Evolutionary conservation across 2,113 vertebrate genomes (phyloP).

Genomic region (Recurvirostra avosetta): DNA sequence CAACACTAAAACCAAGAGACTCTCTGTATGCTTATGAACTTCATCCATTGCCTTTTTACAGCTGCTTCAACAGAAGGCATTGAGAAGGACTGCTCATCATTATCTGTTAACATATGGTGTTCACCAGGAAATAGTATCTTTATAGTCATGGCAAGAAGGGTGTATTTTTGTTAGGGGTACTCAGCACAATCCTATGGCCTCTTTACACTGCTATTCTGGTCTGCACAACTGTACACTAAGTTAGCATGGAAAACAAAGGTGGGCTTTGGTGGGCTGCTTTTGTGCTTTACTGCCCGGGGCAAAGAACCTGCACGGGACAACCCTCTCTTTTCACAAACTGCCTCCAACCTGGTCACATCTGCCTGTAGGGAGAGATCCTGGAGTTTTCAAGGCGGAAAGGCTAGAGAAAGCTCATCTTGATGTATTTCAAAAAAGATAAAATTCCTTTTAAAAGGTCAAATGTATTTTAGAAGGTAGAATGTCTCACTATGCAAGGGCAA

Average conservation of each 20-base stretch:
- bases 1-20: not conserved
- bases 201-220: not conserved
- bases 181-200: not conserved
- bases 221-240: not conserved
- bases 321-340: not conserved
- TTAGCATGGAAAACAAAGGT: accelerated
- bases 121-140: not conserved
- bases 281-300: not conserved
- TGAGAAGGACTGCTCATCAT: not conserved
- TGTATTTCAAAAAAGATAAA: no score
- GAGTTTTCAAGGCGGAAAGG: not conserved
- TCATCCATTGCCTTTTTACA: not conserved
- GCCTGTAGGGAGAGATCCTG: no score
- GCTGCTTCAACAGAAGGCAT: not conserved
- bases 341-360: not conserved
- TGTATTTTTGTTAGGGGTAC: not conserved
- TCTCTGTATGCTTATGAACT: not conserved
- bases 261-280: not conserved
- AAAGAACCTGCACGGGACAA: not conserved
- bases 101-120: accelerated
- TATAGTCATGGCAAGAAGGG: not conserved
- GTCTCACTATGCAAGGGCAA: no score
- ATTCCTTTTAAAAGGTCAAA: no score
- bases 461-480: no score
- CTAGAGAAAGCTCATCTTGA: not conserved